phyloP scores from a whole-genome alignment of 2,888 invertebrate genomes.

The Heliconius hortense region DNA sequence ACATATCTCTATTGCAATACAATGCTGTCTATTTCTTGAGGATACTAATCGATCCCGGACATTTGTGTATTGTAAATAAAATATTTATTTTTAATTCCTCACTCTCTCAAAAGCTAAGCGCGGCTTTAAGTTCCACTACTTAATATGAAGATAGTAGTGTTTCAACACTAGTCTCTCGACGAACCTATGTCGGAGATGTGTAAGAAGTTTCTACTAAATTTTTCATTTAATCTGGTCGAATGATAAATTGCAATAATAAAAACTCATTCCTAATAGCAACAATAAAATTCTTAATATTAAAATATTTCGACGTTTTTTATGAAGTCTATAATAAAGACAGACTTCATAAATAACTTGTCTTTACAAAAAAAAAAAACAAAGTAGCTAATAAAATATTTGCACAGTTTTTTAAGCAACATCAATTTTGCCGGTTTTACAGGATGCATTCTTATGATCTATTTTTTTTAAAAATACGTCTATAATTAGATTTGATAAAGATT shows the following conservation, averaged over 20 bases:
- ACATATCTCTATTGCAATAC: background rate
- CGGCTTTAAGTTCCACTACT: background rate
- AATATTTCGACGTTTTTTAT: background rate
- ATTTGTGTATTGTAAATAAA: no score
- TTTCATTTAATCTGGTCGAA: background rate
- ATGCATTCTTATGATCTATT: background rate
- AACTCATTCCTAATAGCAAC: background rate
- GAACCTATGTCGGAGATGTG: background rate
- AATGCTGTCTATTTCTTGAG: background rate
- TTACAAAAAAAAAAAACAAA: background rate
- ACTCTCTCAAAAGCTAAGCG: background rate
- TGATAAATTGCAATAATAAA: background rate
- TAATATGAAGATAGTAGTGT: background rate
- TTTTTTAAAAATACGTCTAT: background rate
- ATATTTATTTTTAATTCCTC: no score
- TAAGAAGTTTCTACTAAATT: background rate
- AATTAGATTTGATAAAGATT: background rate
- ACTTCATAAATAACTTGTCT: conserved; percentile 1
- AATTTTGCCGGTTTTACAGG: conserved; percentile 1
- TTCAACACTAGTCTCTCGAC: no score
- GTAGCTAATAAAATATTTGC: conserved; percentile 6
- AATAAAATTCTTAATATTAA: background rate
- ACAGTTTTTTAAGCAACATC: background rate
- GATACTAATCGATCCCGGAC: background rate
- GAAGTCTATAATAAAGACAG: background rate